Evolutionary conservation across 2,888 invertebrate species (phyloP), one percentile per base, ranked within the genome.

Genomic region (Volucella zonaria): DNA sequence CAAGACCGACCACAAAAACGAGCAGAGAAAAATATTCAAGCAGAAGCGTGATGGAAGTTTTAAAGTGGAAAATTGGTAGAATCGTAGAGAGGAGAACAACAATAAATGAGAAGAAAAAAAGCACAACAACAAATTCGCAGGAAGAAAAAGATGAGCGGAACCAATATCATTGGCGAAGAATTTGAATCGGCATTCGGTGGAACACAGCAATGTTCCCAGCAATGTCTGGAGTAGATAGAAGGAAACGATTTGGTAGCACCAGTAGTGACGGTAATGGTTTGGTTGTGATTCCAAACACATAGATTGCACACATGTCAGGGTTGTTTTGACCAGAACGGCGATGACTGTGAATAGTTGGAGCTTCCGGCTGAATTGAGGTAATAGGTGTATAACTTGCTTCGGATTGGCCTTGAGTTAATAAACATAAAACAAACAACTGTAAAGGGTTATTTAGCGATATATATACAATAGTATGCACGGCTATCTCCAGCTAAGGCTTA

Each of bases 31-130:
- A 61, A 78, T 56, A 62, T 49, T 31, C 47, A 71, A 42, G 23
- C 1, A 45, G 52, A 52, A 68, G 59, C 76, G 67, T 76, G 76
- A 76, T 76, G 76, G 61, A 76, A 52, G 68, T 68, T 43, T 31
- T 76, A 76, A 68, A 68, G 67, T 76, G 68, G 76, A 76, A 76
- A 76, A 76, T 76, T 68, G 59, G 68, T 68, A 11, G 61, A 52
- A 40, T 42, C 23, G 56, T 31, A 43, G 70, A 59, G 67, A 59
- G 10, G 40, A 73, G 61, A 23, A 56, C 43, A 79, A 49, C 11
- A 51, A 52, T 47, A 15, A 52, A 38, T 10, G 8, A 51, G 12
- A 62, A 61, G 58, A 78, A 51, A 43, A 31, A 59, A 42, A 42
- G n/a, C 10, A 49, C 18, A 15, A 11, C 6, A 31, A 31, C 31